A percentile compares a stretch with the other conserved stretches of the same genome.
Evolutionary conservation across 1,140 invertebrate species (phyloP).

Genomic region (Hetaerina americana): DNA sequence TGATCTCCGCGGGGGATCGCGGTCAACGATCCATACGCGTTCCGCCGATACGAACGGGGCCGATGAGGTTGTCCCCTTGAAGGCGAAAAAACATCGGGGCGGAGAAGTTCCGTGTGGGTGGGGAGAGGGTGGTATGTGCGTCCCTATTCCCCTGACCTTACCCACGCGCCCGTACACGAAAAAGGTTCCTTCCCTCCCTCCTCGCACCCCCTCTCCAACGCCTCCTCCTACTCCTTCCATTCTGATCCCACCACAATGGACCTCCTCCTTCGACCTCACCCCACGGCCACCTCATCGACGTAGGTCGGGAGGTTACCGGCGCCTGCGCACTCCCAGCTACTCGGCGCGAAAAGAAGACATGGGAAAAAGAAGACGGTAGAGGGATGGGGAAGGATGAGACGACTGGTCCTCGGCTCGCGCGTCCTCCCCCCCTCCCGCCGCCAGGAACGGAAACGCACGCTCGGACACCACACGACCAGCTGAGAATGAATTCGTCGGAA

Average conservation of each 20-base stretch:
- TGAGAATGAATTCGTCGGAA: too few relatives aligned
- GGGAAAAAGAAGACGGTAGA: too few relatives aligned
- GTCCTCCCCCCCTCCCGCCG: too few relatives aligned
- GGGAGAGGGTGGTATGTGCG: background rate
- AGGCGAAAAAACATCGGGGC: background rate
- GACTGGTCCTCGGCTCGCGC: too few relatives aligned
- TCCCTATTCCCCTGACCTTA: background rate
- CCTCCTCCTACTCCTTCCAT: background rate
- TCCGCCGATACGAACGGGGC: too few relatives aligned
- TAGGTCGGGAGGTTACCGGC: background rate
- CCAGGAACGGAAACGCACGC: too few relatives aligned
- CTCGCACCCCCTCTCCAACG: background rate
- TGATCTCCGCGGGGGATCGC: too few relatives aligned
- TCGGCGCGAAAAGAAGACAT: too few relatives aligned
- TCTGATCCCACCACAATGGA: background rate
- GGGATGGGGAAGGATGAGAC: too few relatives aligned
- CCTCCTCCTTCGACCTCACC: background rate
- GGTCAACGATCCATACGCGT: too few relatives aligned
- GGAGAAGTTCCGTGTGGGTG: background rate
- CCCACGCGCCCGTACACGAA: background rate
- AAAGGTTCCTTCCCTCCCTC: background rate
- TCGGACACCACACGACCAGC: too few relatives aligned
- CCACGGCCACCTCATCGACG: background rate
- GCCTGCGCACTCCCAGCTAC: background rate
- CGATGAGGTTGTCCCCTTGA: too few relatives aligned